These are phyloP conservation scores for Meta bourneti DNA, from an alignment of 2,888 invertebrate species.

Conservation along the genomic window DNA sequence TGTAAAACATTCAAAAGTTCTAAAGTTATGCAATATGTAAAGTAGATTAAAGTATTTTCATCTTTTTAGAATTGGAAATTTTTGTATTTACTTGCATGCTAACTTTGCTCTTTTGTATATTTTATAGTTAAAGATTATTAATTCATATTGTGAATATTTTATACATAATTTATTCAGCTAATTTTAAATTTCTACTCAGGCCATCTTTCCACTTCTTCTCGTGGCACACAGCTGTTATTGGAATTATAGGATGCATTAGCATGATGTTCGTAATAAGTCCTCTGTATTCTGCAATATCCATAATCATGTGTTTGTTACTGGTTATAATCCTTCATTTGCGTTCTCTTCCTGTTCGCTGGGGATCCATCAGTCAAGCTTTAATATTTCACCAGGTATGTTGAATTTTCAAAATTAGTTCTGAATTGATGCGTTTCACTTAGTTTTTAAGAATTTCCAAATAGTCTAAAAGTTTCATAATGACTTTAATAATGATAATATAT, in stretches of 20 bases:
- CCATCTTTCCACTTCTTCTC: slow-evolving; percentile 98
- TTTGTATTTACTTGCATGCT: too few relatives aligned
- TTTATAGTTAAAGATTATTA: too few relatives aligned
- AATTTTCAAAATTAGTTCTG: background rate
- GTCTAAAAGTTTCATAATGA: background rate
- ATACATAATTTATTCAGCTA: too few relatives aligned
- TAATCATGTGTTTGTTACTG: slow-evolving; percentile 90
- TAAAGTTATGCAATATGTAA: too few relatives aligned
- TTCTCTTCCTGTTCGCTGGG: slow-evolving; percentile 95
- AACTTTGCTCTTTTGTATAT: too few relatives aligned
- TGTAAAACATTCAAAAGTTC: too few relatives aligned
- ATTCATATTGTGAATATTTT: too few relatives aligned
- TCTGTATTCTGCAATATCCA: slow-evolving; percentile 92
- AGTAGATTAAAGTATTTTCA: too few relatives aligned
- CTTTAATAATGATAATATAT: background rate
- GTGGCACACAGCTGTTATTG: slow-evolving; percentile 94
- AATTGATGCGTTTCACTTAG: background rate
- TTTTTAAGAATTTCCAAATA: background rate
- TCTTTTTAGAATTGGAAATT: too few relatives aligned
- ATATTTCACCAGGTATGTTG: slow-evolving; percentile 96
- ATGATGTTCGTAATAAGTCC: slow-evolving; percentile 98
- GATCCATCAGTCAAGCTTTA: slow-evolving; percentile 98
- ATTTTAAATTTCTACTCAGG: slow-evolving; percentile 82
- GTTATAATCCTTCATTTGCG: slow-evolving; percentile 92
- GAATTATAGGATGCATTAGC: slow-evolving; percentile 90